Evolutionary conservation across 2,113 vertebrate species (phyloP).

Genomic region (Pterophyllum scalare): DNA sequence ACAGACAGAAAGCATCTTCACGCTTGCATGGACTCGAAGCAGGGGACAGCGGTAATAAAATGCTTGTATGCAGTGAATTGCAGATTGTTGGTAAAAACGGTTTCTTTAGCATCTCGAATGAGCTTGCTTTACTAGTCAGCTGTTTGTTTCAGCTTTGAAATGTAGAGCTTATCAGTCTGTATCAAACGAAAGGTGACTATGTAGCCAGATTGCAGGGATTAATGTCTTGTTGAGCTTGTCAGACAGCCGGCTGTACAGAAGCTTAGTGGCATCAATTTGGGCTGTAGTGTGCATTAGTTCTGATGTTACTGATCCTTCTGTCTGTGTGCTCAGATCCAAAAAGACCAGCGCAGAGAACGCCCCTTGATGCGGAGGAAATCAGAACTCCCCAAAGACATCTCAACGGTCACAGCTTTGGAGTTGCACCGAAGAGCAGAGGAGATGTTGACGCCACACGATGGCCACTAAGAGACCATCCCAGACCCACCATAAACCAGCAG

Average conservation of each 20-base stretch:
- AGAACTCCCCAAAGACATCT: constrained; percentile 96
- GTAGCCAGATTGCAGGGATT: neutral
- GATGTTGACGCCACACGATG: constrained; percentile 88
- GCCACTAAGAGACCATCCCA: constrained; percentile 84
- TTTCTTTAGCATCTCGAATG: neutral
- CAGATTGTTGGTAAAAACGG: neutral
- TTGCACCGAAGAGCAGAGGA: constrained; percentile 92
- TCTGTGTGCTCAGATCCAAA: constrained; percentile 81
- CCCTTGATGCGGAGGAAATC: constrained; percentile 94
- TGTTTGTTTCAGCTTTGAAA: neutral
- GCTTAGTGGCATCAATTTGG: neutral
- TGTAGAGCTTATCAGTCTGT: neutral
- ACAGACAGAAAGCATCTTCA: neutral
- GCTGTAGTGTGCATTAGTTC: neutral
- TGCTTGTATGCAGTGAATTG: neutral
- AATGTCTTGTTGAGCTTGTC: neutral
- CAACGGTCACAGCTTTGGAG: constrained; percentile 95
- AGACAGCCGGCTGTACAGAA: neutral
- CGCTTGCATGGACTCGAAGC: neutral
- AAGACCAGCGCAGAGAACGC: constrained; percentile 91
- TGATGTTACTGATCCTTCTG: neutral
- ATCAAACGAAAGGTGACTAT: no score
- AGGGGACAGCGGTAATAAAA: neutral
- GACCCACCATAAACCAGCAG: constrained; percentile 55
- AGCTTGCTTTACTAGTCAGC: neutral